A percentile compares a stretch with the other conserved stretches of the same genome.
phyloP scores from a whole-genome alignment of 1,140 invertebrate genomes.

The Microplitis demolitor region DNA sequence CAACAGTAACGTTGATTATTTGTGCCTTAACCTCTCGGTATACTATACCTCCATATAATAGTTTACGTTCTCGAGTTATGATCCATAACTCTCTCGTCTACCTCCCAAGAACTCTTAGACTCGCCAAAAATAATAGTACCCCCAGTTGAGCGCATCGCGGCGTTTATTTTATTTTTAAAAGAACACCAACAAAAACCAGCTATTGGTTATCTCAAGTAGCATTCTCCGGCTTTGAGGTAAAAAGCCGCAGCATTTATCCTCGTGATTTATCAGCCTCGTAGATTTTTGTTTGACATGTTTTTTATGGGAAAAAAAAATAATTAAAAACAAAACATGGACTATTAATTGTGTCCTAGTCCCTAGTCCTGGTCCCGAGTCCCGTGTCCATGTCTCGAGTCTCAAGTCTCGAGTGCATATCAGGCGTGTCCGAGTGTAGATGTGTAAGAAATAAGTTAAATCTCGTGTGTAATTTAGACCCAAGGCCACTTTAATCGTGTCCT shows the following conservation, averaged over 20 bases:
- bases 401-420: no score
- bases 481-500: conserved; percentile 11
- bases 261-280: background rate
- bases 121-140: background rate
- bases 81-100: conserved; percentile 36
- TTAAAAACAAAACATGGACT: background rate
- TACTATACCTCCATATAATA: background rate
- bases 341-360: background rate
- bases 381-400: no score
- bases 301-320: background rate
- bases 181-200: no score
- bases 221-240: background rate
- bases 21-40: background rate
- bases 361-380: no score
- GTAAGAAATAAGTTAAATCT: conserved; percentile 5
- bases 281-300: background rate
- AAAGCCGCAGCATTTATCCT: background rate
- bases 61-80: conserved; percentile 39
- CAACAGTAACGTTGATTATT: no score
- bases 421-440: background rate
- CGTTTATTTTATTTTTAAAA: no score
- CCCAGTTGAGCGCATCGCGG: background rate
- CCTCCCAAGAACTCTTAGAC: background rate
- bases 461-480: conserved; percentile 20
- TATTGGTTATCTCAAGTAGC: background rate